Conservation (phyloP, 2,113 vertebrate species). For the Bambusicola thoracicus region DNA sequence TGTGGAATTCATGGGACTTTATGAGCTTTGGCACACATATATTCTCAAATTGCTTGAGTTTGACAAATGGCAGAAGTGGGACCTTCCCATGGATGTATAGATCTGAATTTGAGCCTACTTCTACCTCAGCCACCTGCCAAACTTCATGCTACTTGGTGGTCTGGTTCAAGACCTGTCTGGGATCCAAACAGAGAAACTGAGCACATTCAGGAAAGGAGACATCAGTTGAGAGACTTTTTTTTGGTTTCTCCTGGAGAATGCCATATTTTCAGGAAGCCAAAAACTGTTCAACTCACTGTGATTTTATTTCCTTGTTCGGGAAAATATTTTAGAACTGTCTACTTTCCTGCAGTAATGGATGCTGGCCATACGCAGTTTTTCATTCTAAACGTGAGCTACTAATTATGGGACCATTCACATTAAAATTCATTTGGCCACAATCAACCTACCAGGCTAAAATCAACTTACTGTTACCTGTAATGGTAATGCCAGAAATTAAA, state of each 20-base stretch:
- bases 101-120: slow-evolving; percentile 1
- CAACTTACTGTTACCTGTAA: not conserved
- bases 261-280: not conserved
- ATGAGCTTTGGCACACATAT: not conserved
- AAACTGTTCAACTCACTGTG: not conserved
- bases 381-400: not conserved
- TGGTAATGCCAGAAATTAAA: not conserved
- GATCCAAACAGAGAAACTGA: not conserved
- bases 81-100: not conserved
- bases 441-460: not conserved
- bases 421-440: not conserved
- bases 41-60: not conserved
- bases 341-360: not conserved
- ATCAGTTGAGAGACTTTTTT: not conserved
- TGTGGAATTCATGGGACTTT: not conserved
- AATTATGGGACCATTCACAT: not conserved
- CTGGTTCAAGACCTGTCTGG: not conserved
- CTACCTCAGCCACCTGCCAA: not conserved
- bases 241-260: slow-evolving; percentile 26
- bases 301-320: slow-evolving; percentile 23
- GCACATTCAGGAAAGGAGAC: slow-evolving; percentile 12
- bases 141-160: not conserved
- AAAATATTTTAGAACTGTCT: not conserved
- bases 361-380: not conserved
- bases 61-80: not conserved